Percentiles rank a stretch among this genome's conserved stretches.
Conservation (phyloP, 2,888 invertebrate genomes). For the Petrolisthes cinctipes region DNA sequence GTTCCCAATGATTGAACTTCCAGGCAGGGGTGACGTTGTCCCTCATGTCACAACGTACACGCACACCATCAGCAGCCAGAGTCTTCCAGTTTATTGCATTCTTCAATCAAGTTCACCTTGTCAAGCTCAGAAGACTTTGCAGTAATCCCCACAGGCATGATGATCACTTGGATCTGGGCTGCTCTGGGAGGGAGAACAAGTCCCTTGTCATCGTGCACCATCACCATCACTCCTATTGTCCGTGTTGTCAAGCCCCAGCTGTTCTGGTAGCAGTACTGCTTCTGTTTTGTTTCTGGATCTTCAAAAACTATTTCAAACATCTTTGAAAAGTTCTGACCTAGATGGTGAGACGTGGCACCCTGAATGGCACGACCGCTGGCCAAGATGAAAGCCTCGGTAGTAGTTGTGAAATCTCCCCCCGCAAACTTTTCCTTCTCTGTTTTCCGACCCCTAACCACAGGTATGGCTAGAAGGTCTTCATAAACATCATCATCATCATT, state of each 20-base stretch:
- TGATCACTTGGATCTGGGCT: slow-evolving; percentile 86
- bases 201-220: slow-evolving; percentile 95
- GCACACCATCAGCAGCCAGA: slow-evolving; percentile 77
- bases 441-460: slow-evolving; percentile 42
- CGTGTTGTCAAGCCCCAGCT: slow-evolving; percentile 97
- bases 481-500: too few relatives aligned
- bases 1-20: slow-evolving; percentile 96
- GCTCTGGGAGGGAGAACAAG: slow-evolving; percentile 94
- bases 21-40: slow-evolving; percentile 98
- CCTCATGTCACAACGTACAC: slow-evolving; percentile 87
- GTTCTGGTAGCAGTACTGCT: slow-evolving; percentile 91
- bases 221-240: slow-evolving; percentile 75
- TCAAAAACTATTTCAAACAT: slow-evolving; percentile 98
- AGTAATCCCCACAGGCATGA: slow-evolving; percentile 97
- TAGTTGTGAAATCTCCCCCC: slow-evolving; percentile 76
- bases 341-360: slow-evolving; percentile 97
- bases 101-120: slow-evolving; percentile 75
- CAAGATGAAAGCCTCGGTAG: slow-evolving; percentile 74
- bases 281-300: slow-evolving; percentile 86
- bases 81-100: slow-evolving; percentile 79
- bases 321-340: slow-evolving; percentile 99
- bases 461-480: slow-evolving; percentile 46
- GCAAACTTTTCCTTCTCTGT: slow-evolving; percentile 99
- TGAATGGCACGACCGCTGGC: slow-evolving; percentile 95
- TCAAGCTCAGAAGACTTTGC: slow-evolving; percentile 82